Percentiles rank a stretch among this genome's conserved stretches.
phyloP scores from a whole-genome alignment of 2,797 vertebrate species.

The Manis javanica region DNA sequence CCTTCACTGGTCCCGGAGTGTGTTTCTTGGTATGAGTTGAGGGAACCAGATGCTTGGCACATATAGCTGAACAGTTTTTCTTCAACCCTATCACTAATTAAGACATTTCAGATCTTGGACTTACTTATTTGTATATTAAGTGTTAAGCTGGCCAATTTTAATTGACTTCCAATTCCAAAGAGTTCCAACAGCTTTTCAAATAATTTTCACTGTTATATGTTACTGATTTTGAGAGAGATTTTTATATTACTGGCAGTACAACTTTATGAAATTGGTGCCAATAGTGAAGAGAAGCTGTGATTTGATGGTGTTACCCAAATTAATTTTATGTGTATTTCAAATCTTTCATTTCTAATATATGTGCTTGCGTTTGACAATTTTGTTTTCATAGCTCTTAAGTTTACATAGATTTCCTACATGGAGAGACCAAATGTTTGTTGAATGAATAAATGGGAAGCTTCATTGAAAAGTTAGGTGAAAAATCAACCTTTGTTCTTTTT shows the following conservation, averaged over 20 bases:
- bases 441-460: background rate
- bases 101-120: background rate
- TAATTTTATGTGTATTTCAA: slow-evolving; percentile 16
- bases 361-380: background rate
- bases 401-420: background rate
- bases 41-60: background rate
- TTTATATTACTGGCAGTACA: background rate
- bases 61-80: background rate
- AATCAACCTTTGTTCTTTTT: background rate
- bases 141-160: slow-evolving; percentile 21
- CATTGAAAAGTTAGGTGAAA: background rate
- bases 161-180: background rate
- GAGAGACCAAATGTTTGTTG: background rate
- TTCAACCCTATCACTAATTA: background rate
- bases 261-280: background rate
- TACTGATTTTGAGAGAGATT: slow-evolving; percentile 33
- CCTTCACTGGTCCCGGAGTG: background rate
- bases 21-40: background rate
- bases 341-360: background rate
- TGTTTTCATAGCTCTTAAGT: background rate
- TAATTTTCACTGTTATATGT: background rate
- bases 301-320: background rate
- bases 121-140: background rate
- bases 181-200: slow-evolving; percentile 38
- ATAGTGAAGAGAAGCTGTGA: background rate